phyloP scores from a whole-genome alignment of 2,113 vertebrate species.

The Anoplopoma fimbria region DNA sequence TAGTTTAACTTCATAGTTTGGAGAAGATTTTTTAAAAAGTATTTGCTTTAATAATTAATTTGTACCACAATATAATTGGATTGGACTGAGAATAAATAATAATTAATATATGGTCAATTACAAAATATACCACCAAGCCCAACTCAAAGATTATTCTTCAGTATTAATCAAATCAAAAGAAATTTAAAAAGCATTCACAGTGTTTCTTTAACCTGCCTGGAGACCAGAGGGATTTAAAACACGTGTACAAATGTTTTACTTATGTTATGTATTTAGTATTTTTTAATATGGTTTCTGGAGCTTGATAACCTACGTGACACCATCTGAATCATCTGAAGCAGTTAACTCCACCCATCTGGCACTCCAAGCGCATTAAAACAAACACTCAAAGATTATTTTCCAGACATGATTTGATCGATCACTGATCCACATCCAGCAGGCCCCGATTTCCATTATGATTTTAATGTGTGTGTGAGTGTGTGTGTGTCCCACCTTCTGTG shows the following conservation, averaged over 20 bases:
- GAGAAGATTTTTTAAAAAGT: neutral
- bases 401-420: neutral
- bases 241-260: neutral
- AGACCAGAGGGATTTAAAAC: neutral
- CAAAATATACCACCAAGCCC: neutral
- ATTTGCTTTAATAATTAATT: neutral
- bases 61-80: neutral
- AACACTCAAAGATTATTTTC: neutral
- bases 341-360: neutral
- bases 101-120: too few species aligned
- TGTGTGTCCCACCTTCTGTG: constrained; percentile 53
- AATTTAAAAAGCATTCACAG: neutral
- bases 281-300: too few species aligned
- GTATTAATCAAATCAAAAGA: neutral
- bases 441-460: neutral
- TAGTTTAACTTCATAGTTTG: neutral
- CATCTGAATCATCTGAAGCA: neutral
- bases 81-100: neutral
- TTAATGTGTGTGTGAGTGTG: neutral
- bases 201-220: neutral
- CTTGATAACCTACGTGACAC: neutral
- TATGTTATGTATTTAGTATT: too few species aligned
- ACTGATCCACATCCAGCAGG: neutral
- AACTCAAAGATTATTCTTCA: too few species aligned
- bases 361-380: constrained; percentile 23